Base-by-base conservation (phyloP, 2,113 vertebrate species). In the Engystomops pustulosus region DNA sequence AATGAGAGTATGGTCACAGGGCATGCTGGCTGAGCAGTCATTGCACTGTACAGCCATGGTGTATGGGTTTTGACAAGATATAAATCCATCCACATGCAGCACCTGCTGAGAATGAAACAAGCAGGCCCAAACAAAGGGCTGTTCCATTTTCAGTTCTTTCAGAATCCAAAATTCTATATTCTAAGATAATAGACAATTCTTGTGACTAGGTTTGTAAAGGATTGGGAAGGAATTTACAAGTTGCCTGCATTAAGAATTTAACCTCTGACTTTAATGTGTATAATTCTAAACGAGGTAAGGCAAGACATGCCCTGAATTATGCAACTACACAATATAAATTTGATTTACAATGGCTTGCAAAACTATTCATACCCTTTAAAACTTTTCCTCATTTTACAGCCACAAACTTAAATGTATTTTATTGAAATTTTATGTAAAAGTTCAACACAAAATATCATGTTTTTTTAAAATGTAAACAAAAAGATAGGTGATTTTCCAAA, bases 151-250 rank as follows among this genome's bases (percentile, higher is more conserved):
- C 38, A 32, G 32, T 20, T 30, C 2, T 20, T 82, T 25, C 23
- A 55, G 51, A 82, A 38, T 45, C 72, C 68, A 2, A 60, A 72
- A 81, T 72, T 47, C 12, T 80, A 17, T 55, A 30, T 51, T 18
- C 30, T 38, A 44, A 15, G 27, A 58, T 81, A 81, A 53, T 32
- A 27, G 12, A 7, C 51, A 58, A 45, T 51, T 58, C 49, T 44
- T n/a, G 44, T 30, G 78, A 80, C 32, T 65, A 20, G 51, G 36
- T 60, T 34, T 82, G 69, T 49, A 82, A 82, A 69, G 72, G 80
- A 82, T 82, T 72, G 60, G 68, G 80, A 72, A 60, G 36, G 51
- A 82, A 72, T 68, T 55, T 55, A 72, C 80, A 77, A 27, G 72
- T 72, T 6, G 51, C 68, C 36, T 72, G 36, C 80, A 45, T 72